Conservation (phyloP, 2,797 vertebrate genomes). For the Lepidocolaptes lacrymiger region DNA sequence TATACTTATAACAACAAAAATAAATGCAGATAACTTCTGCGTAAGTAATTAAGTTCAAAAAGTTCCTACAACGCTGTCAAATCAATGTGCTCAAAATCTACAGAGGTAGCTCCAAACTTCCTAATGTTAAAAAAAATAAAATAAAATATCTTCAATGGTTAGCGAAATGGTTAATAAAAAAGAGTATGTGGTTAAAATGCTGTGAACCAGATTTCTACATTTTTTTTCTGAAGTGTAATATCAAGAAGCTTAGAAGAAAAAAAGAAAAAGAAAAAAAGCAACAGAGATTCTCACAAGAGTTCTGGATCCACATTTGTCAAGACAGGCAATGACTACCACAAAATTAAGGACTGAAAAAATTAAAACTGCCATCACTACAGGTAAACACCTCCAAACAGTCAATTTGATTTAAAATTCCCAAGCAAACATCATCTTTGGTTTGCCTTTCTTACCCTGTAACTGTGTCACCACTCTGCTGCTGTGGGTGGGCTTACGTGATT, state of each 20-base stretch:
- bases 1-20: not conserved
- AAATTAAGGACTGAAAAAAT: constrained; percentile 11
- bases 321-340: not conserved
- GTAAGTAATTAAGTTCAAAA: not conserved
- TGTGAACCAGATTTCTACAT: not conserved
- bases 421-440: not conserved
- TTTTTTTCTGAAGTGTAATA: not conserved
- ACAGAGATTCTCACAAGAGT: not conserved
- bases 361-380: not conserved
- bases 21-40: not conserved
- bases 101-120: not conserved
- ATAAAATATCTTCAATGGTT: not conserved
- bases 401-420: not conserved
- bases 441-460: not conserved
- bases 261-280: not conserved
- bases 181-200: not conserved
- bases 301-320: not conserved
- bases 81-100: not conserved
- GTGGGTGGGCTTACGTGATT: not conserved
- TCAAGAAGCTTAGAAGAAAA: not conserved
- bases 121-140: not conserved
- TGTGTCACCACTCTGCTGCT: not conserved
- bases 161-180: not conserved
- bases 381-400: not conserved
- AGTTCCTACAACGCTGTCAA: not conserved